Percentiles rank a stretch among this genome's conserved stretches.
Evolutionary conservation across 2,888 invertebrate genomes (phyloP).

Genomic region (Helicoverpa assulta): DNA sequence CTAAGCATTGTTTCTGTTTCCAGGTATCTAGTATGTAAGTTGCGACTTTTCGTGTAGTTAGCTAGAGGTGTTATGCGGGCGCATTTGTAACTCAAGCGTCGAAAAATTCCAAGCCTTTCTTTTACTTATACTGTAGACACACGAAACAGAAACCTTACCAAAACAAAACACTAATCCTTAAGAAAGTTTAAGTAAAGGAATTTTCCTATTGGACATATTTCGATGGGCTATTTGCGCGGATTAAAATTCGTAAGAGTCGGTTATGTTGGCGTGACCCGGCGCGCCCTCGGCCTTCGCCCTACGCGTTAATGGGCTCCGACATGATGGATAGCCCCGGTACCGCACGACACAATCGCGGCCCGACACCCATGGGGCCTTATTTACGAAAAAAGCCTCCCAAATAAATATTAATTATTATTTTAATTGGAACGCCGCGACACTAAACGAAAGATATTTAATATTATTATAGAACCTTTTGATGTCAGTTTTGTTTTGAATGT

Average conservation of each 20-base stretch:
- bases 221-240: constrained; percentile 29
- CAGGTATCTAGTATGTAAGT: too few species aligned
- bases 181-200: background rate
- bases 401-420: constrained; percentile 59
- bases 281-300: constrained; percentile 79
- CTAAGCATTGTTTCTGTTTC: background rate
- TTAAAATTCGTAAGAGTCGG: constrained; percentile 34
- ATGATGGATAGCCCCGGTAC: constrained; percentile 83
- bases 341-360: constrained; percentile 70
- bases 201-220: constrained; percentile 15
- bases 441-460: constrained; percentile 24
- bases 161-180: background rate
- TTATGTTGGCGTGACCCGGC: constrained; percentile 79
- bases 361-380: constrained; percentile 69
- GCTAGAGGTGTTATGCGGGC: too few species aligned
- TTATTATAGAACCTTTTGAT: constrained; percentile 7
- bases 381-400: constrained; percentile 54
- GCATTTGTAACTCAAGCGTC: too few species aligned
- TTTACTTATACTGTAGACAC: too few species aligned
- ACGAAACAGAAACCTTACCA: background rate
- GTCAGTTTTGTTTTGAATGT: background rate
- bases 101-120: too few species aligned
- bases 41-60: too few species aligned
- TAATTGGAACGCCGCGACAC: constrained; percentile 38
- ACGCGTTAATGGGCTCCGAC: constrained; percentile 80